phyloP scores from a whole-genome alignment of 2,888 invertebrate species.

The Hydroisotoma schaefferi region DNA sequence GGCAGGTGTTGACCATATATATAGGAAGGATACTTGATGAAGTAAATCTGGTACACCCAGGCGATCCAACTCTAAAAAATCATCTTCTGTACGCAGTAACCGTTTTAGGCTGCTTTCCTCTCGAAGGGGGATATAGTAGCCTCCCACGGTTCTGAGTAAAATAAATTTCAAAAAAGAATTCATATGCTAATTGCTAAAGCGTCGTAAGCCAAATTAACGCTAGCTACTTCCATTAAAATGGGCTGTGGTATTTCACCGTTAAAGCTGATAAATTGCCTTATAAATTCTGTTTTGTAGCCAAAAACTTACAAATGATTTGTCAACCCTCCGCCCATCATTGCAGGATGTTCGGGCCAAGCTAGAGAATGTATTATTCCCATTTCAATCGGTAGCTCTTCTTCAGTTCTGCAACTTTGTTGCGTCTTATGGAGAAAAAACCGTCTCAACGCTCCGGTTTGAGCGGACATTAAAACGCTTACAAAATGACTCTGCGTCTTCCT shows the following conservation, averaged over 20 bases:
- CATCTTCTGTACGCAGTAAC: slow-evolving; percentile 5
- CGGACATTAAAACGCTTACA: slow-evolving; percentile 19
- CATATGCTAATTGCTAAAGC: not conserved
- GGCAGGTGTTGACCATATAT: not conserved
- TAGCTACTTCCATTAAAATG: too few relatives aligned
- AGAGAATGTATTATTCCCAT: too few relatives aligned
- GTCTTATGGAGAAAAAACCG: slow-evolving; percentile 22
- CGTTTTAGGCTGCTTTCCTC: slow-evolving; percentile 9
- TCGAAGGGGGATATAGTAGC: not conserved
- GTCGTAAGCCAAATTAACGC: too few relatives aligned
- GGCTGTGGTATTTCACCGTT: too few relatives aligned
- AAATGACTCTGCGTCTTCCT: slow-evolving; percentile 25
- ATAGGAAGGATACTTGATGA: not conserved
- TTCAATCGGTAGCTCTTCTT: too few relatives aligned
- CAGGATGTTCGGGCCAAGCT: slow-evolving; percentile 21
- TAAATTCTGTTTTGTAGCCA: not conserved
- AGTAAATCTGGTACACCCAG: not conserved
- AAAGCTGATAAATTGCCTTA: too few relatives aligned
- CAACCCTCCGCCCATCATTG: slow-evolving; percentile 15
- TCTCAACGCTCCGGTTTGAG: slow-evolving; percentile 24
- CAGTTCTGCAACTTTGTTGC: too few relatives aligned
- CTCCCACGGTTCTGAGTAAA: not conserved
- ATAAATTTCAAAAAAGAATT: not conserved
- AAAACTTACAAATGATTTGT: slow-evolving; percentile 18
- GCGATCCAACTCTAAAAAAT: not conserved